A percentile compares a stretch with the other conserved stretches of the same genome.
These are phyloP conservation scores for Halcyon leucocephala DNA, from an alignment of 2,797 vertebrate genomes.

Conservation along the genomic window DNA sequence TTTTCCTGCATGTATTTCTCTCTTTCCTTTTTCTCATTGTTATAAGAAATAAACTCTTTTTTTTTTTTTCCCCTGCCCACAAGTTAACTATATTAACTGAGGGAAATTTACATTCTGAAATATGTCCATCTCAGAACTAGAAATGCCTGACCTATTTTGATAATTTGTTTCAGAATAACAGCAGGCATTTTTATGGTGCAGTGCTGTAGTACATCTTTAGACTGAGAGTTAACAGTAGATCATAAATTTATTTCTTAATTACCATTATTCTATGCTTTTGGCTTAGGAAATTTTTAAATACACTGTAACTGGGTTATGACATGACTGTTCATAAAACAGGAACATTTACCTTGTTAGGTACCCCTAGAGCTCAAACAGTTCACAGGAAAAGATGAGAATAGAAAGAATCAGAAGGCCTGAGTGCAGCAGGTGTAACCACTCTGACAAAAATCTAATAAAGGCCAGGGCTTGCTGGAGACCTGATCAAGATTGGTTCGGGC, in stretches of 20 bases:
- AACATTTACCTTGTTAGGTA: neutral
- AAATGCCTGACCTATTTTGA: conserved; percentile 3
- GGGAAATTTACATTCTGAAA: neutral
- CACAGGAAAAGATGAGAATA: neutral
- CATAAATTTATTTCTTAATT: neutral
- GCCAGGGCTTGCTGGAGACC: neutral
- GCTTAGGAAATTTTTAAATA: neutral
- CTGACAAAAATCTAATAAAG: neutral
- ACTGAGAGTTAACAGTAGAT: neutral
- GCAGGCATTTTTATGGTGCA: neutral
- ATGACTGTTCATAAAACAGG: neutral
- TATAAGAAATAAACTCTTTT: neutral
- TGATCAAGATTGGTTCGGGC: neutral
- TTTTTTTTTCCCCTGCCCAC: too few species aligned
- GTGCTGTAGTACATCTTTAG: neutral
- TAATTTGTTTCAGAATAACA: neutral
- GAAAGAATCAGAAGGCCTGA: neutral
- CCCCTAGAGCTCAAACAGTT: neutral
- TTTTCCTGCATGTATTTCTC: neutral
- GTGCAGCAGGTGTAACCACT: neutral
- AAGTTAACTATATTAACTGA: neutral
- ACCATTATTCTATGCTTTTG: neutral
- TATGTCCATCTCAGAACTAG: neutral
- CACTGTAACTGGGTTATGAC: neutral
- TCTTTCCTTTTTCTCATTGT: neutral